Evolutionary conservation across 2,888 invertebrate species (phyloP), one percentile per base, ranked within the genome.

Genomic region (Imbricaverruca yamaguchii): DNA sequence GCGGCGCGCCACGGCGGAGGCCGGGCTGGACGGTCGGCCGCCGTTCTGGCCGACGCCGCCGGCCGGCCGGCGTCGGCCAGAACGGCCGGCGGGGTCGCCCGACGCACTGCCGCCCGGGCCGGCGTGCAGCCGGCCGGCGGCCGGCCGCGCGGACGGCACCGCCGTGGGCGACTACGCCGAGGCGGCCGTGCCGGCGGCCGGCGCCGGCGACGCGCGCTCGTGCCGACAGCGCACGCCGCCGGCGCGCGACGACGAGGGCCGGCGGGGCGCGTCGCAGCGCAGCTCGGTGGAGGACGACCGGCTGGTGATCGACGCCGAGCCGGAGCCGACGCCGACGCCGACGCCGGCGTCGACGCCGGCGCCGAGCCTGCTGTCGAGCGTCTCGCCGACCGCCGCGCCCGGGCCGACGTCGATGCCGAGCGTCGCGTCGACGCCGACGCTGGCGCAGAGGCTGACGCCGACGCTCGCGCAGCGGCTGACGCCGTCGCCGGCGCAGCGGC

Each of bases 281-380:
- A 53, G 74, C 18, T 74, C 74, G 18, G 74, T 10, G 18, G 74
- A 53, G 7, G 74, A 74, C 7, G 74, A 18, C 53, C 53, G 74
- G 0, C 74, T 74, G 74, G 74, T 74, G 39, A 74, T 74, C 13
- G 74, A 74, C 74, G 67, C 67, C n/a, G 67, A 25, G n/a, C 25
- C 67, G 11, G 67, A 25, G n/a, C 12, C 67, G 15, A 2, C 9
- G 53, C 53, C 18, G 53, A 8, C 53, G 13, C 18, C 39, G 13
- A 25, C 69, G 23, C 12, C 39, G 65, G 6, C 9, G 23, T 6
- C 2, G 12, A 6, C 4, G 69, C 39, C 6, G 69, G 15, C 13
- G 69, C 39, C 23, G 39, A 3, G 10, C 13, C 69, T 9, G 39
- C 69, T 25, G 39, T 39, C 39, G 69, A 8, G 39, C 39, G 12